A percentile compares a stretch with the other conserved stretches of the same genome.
phyloP scores from a whole-genome alignment of 2,797 vertebrate genomes.

The Tokudaia tokunoshimensis region DNA sequence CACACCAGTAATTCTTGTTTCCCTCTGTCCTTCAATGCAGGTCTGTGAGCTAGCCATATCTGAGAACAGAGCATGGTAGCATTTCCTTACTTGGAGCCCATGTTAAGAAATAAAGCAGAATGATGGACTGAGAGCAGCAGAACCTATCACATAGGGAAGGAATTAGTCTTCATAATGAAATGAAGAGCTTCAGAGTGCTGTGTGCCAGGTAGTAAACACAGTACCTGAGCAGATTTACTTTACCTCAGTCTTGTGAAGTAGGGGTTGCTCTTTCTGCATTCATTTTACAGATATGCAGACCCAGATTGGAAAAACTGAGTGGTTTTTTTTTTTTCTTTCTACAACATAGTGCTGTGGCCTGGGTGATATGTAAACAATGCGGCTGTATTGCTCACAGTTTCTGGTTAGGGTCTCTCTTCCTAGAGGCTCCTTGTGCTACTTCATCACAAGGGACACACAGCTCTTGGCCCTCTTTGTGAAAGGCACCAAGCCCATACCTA shows the following conservation, averaged over 20 bases:
- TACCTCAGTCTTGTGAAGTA: not conserved
- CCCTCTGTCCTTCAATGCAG: not conserved
- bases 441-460: not conserved
- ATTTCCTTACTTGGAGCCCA: not conserved
- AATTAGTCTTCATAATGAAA: not conserved
- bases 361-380: not conserved
- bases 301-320: not conserved
- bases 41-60: not conserved
- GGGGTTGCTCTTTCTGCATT: not conserved
- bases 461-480: not conserved
- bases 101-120: not conserved
- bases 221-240: not conserved
- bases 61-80: not conserved
- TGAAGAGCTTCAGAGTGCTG: not conserved
- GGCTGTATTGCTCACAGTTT: not conserved
- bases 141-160: not conserved
- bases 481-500: not conserved
- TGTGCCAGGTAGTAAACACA: not conserved
- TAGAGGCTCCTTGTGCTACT: not conserved
- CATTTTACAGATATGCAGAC: not conserved
- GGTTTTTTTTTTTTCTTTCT: not conserved
- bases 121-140: not conserved
- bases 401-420: not conserved
- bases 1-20: not conserved
- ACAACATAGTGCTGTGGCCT: not conserved